A percentile compares a stretch with the other conserved stretches of the same genome.
These are phyloP conservation scores for Mergus octosetaceus DNA, from an alignment of 2,797 vertebrate genomes.

Conservation along the genomic window DNA sequence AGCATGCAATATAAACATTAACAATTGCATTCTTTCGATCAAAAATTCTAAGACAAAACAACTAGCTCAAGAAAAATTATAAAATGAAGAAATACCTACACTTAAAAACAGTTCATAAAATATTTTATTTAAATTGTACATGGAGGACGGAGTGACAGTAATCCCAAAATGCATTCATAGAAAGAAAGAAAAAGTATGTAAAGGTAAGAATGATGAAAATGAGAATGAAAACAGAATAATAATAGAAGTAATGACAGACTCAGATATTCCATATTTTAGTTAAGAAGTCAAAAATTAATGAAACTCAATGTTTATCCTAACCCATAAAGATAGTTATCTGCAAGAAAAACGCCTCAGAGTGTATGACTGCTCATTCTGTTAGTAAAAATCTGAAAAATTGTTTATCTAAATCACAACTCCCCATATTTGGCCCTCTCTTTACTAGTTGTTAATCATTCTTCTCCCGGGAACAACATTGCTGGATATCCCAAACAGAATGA, in stretches of 20 bases:
- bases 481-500: not conserved
- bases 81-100: not conserved
- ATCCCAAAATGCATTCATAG: fast-evolving
- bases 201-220: not conserved
- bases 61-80: not conserved
- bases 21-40: not conserved
- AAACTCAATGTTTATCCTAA: not conserved
- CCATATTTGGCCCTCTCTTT: not conserved
- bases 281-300: not conserved
- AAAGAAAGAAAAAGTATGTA: not conserved
- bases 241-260: not conserved
- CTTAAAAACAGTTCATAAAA: not conserved
- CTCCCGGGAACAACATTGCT: not conserved
- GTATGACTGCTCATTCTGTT: not conserved
- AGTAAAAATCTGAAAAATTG: not conserved
- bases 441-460: not conserved
- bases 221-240: not conserved
- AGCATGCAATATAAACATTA: not conserved
- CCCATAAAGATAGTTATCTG: not conserved
- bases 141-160: not conserved
- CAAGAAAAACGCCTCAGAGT: not conserved
- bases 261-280: not conserved
- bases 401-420: not conserved
- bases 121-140: not conserved
- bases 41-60: not conserved